Conservation (phyloP, 2,113 vertebrate genomes). For the Tachysurus fulvidraco region DNA sequence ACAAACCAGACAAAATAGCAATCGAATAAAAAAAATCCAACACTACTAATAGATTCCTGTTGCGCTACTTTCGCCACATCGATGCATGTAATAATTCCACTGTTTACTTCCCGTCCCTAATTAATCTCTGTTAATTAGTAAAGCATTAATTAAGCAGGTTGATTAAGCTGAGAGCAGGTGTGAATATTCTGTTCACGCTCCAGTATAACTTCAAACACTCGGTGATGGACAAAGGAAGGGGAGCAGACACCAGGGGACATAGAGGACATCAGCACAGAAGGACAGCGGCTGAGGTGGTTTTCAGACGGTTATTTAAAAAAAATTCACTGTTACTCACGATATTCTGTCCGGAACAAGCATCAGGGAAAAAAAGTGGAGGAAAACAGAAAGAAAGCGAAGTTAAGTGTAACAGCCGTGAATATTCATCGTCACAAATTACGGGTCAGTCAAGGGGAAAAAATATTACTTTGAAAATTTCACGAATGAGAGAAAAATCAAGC, state of each 20-base stretch:
- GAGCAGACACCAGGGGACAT: conserved; percentile 51
- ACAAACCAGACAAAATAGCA: not conserved
- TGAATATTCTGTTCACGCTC: not conserved
- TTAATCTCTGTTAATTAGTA: not conserved
- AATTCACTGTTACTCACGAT: conserved; percentile 81
- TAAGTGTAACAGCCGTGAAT: conserved; percentile 36
- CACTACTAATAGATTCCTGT: too few species aligned
- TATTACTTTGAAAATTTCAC: not conserved
- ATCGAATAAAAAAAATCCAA: not conserved
- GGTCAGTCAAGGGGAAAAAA: not conserved
- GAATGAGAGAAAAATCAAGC: not conserved
- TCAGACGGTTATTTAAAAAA: conserved; percentile 25
- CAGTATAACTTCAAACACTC: conserved; percentile 61
- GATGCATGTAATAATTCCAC: not conserved
- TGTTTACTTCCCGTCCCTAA: not conserved
- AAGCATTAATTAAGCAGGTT: not conserved
- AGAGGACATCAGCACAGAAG: conserved; percentile 52
- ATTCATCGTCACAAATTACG: not conserved
- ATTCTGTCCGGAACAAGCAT: conserved; percentile 70
- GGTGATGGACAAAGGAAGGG: conserved; percentile 50
- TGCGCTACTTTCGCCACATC: not conserved
- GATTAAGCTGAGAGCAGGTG: not conserved
- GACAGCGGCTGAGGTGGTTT: conserved; percentile 27
- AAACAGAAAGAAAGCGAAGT: conserved; percentile 52
- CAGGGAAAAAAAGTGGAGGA: conserved; percentile 47